phyloP scores from a whole-genome alignment of 1,140 invertebrate species.

The Drosophila nebulosa region DNA sequence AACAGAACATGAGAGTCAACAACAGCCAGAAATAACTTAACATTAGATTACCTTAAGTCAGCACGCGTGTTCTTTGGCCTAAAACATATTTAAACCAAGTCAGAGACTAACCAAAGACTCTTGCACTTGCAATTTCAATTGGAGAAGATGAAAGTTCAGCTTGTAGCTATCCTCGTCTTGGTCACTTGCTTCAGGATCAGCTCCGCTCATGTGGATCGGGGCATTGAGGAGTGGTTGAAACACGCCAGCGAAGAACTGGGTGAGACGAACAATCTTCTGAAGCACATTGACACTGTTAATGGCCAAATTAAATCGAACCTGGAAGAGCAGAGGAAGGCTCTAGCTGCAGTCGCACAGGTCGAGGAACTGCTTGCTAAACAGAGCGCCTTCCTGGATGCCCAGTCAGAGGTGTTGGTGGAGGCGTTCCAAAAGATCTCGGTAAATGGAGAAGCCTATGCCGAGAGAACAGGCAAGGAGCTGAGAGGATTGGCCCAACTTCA shows the following conservation, averaged over 20 bases:
- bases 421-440: slow-evolving; percentile 29
- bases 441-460: slow-evolving; percentile 14
- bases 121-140: slow-evolving; percentile 18
- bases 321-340: slow-evolving; percentile 30
- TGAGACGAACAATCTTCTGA: slow-evolving; percentile 26
- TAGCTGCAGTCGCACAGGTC: slow-evolving; percentile 21
- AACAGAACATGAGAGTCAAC: background rate
- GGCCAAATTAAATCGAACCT: slow-evolving; percentile 26
- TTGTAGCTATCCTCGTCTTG: slow-evolving; percentile 17
- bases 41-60: slow-evolving; percentile 14
- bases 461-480: slow-evolving; percentile 30
- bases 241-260: slow-evolving; percentile 31
- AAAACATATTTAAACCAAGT: slow-evolving; percentile 44
- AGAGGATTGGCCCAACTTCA: slow-evolving; percentile 24
- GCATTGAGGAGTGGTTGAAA: slow-evolving; percentile 20
- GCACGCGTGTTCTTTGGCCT: slow-evolving; percentile 40
- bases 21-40: background rate
- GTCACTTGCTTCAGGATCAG: slow-evolving; percentile 11
- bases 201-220: background rate
- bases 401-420: slow-evolving; percentile 27
- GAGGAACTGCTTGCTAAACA: slow-evolving; percentile 30
- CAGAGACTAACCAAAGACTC: slow-evolving; percentile 14
- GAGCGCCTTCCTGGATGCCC: background rate
- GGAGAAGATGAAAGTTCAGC: slow-evolving; percentile 34
- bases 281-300: slow-evolving; percentile 22